Evolutionary conservation across 2,797 vertebrate species (phyloP), one percentile per base, ranked within the genome.

Genomic region (Lindbergichthys nudifrons): DNA sequence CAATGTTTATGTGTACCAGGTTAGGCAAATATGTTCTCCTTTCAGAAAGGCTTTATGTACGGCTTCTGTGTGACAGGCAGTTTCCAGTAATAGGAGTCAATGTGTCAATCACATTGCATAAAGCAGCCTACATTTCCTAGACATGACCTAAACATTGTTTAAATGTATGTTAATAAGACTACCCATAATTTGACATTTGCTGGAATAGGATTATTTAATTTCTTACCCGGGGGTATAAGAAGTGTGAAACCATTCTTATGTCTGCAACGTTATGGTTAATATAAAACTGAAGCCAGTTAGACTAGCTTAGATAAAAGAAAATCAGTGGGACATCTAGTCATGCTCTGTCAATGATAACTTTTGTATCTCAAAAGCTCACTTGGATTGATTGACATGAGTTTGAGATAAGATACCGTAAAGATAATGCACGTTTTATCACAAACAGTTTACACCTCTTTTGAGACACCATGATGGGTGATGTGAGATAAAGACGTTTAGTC

Each of bases 321-420:
- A 2, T 14, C 15, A 6, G 9, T 10, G 12, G 32, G 47, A 41
- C 42, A 46, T 4, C 5, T 10, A 12, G 7, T 50, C 7, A 26
- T n/a, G 26, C n/a, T 52, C 16, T n/a, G 10, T 43, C 13, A 23
- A 36, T 36, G 8, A 36, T 36, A 36, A 36, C 8, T 8, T 36
- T 36, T 36, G 16, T 18, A 10, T 14, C 13, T 56, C 10, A 50
- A 48, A 57, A 48, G 19, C 18, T 59, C 67, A 50, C 15, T 30
- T 43, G 42, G 57, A 62, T 32, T 88, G 57, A 59, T 32, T 88
- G 68, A 79, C 30, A 72, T 41, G 73, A 71, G 54, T 77, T 82
- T 75, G 18, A 73, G 69, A 58, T 32, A n/a, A 13, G 43, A 63
- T 8, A 50, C 50, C 46, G 26, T 57, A 11, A 71, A 48, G 80